These are phyloP conservation scores for Elephantulus edwardii DNA, from an alignment of 2,113 vertebrate species.

Conservation along the genomic window DNA sequence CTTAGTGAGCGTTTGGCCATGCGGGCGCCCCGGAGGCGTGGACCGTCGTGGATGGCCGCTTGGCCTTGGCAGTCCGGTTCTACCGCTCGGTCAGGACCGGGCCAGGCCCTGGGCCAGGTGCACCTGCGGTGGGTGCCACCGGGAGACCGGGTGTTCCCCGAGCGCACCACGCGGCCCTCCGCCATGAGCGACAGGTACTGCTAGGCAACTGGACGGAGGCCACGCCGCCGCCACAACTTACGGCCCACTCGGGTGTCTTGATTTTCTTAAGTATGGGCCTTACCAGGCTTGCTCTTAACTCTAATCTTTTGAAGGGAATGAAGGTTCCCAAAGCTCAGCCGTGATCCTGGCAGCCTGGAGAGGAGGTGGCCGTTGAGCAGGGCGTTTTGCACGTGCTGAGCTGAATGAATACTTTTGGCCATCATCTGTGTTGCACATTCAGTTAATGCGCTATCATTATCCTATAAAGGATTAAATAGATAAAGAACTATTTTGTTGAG, in stretches of 20 bases:
- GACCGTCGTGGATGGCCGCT: not conserved
- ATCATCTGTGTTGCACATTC: not conserved
- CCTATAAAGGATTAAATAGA: not conserved
- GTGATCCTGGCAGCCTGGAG: not conserved
- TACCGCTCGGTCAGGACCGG: not conserved
- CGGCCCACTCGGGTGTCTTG: not conserved
- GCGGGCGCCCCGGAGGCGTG: conserved; percentile 31
- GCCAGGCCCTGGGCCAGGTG: not conserved
- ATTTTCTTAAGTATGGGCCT: not conserved
- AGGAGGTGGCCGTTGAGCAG: not conserved
- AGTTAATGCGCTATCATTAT: not conserved
- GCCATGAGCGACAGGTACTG: conserved; percentile 5
- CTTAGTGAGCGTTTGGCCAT: not conserved
- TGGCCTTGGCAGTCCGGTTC: not conserved
- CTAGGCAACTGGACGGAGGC: conserved; percentile 49
- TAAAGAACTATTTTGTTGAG: not conserved
- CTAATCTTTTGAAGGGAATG: not conserved
- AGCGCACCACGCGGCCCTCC: conserved; percentile 46
- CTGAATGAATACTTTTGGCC: not conserved
- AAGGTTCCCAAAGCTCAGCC: not conserved
- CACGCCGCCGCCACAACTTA: not conserved
- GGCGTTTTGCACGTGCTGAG: conserved; percentile 57
- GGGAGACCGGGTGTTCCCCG: too few relatives aligned
- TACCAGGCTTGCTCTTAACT: not conserved
- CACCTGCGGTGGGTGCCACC: conserved; percentile 5